Evolutionary conservation across 1,140 invertebrate species (phyloP).

Genomic region (Drosophila grimshawi): DNA sequence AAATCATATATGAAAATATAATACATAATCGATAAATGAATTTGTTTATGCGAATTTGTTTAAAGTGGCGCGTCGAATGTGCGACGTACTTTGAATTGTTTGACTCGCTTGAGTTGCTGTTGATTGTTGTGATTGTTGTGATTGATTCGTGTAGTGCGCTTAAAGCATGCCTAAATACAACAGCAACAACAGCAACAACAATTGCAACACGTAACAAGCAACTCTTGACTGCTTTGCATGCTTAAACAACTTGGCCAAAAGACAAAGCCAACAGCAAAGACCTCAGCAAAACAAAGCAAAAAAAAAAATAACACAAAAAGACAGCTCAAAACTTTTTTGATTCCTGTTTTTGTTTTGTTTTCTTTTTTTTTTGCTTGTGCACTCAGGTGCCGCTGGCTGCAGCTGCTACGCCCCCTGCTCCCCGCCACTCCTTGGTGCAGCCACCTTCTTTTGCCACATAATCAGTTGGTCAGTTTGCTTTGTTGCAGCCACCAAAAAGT

Average conservation of each 20-base stretch:
- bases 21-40: slow-evolving; percentile 76
- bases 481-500: slow-evolving; percentile 53
- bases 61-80: slow-evolving; percentile 74
- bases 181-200: slow-evolving; percentile 31
- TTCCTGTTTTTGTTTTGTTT: slow-evolving; percentile 44
- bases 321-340: slow-evolving; percentile 13
- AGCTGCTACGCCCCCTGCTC: slow-evolving; percentile 51
- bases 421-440: not conserved
- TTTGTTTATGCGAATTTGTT: slow-evolving; percentile 79
- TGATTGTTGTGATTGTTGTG: slow-evolving; percentile 26
- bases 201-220: slow-evolving; percentile 32
- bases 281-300: not conserved
- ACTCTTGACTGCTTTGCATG: slow-evolving; percentile 57
- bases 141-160: slow-evolving; percentile 71
- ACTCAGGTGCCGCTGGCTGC: slow-evolving; percentile 51
- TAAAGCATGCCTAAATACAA: slow-evolving; percentile 55
- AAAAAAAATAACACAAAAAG: not conserved
- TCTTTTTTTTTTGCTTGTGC: not conserved
- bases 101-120: too few relatives aligned
- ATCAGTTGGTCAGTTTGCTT: slow-evolving; percentile 19
- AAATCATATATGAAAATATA: slow-evolving; percentile 66
- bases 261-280: slow-evolving; percentile 32
- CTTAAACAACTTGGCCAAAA: slow-evolving; percentile 60
- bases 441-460: slow-evolving; percentile 1
- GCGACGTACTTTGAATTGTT: slow-evolving; percentile 1